phyloP scores from a whole-genome alignment of 2,888 invertebrate genomes.

The Polyommatus icarus region DNA sequence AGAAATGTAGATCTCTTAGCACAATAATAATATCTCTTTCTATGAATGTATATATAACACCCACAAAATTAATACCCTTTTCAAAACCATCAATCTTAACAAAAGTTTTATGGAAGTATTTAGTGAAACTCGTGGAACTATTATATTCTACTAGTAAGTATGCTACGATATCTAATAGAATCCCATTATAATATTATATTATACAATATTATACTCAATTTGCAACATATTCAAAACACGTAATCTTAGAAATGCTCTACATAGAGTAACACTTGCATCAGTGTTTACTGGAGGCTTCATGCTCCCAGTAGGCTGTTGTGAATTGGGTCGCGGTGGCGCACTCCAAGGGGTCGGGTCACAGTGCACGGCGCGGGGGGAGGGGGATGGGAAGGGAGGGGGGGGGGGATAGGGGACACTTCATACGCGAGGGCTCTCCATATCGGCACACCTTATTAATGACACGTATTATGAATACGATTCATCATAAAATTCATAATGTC shows the following conservation, averaged over 20 bases:
- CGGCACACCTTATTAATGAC: conserved; percentile 28
- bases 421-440: conserved; percentile 9
- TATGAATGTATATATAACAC: too few species aligned
- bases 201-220: neutral
- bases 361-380: neutral
- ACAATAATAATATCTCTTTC: too few species aligned
- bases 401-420: conserved; percentile 14
- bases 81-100: too few species aligned
- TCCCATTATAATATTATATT: neutral
- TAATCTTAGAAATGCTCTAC: neutral
- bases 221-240: neutral
- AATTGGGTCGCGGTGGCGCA: conserved; percentile 39
- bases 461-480: conserved; percentile 20
- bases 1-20: too few species aligned
- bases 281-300: conserved; percentile 7
- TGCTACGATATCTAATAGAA: too few species aligned
- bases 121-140: too few species aligned
- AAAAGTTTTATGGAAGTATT: too few species aligned
- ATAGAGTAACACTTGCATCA: neutral
- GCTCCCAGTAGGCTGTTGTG: conserved; percentile 36
- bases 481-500: conserved; percentile 5
- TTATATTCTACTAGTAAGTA: too few species aligned
- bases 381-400: neutral
- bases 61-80: too few species aligned
- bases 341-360: conserved; percentile 35